A percentile compares a stretch with the other conserved stretches of the same genome.
Conservation (phyloP, 2,797 vertebrate species). For the Graptemys geographica region DNA sequence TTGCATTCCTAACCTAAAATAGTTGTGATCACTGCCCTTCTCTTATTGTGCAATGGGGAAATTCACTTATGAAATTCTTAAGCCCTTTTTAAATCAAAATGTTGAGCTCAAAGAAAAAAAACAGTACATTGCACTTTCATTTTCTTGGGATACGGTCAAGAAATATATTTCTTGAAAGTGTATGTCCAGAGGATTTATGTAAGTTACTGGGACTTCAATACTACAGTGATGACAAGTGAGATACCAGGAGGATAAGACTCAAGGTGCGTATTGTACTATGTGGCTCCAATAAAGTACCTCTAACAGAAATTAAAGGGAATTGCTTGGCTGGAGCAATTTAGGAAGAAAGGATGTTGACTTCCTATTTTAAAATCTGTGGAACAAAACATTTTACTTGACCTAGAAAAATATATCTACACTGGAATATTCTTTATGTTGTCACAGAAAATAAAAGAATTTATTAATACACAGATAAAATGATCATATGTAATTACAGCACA, state of each 20-base stretch:
- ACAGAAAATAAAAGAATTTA: background rate
- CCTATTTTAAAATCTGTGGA: background rate
- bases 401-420: background rate
- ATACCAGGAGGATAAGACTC: background rate
- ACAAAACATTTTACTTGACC: background rate
- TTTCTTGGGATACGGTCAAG: background rate
- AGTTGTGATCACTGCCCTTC: background rate
- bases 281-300: conserved; percentile 21
- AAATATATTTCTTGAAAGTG: conserved; percentile 37
- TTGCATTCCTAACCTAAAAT: background rate
- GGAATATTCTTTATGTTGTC: background rate
- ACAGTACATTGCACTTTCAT: conserved; percentile 44
- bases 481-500: too few relatives aligned
- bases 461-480: background rate
- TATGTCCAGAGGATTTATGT: conserved; percentile 5
- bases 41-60: background rate
- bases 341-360: background rate
- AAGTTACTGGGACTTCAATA: conserved; percentile 13
- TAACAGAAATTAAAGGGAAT: conserved; percentile 3
- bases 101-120: background rate
- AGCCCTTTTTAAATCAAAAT: conserved; percentile 45
- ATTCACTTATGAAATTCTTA: conserved; percentile 29
- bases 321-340: background rate
- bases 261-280: background rate
- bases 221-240: background rate